Conservation (phyloP, 2,888 invertebrate genomes). For the Melinaea menophilus region DNA sequence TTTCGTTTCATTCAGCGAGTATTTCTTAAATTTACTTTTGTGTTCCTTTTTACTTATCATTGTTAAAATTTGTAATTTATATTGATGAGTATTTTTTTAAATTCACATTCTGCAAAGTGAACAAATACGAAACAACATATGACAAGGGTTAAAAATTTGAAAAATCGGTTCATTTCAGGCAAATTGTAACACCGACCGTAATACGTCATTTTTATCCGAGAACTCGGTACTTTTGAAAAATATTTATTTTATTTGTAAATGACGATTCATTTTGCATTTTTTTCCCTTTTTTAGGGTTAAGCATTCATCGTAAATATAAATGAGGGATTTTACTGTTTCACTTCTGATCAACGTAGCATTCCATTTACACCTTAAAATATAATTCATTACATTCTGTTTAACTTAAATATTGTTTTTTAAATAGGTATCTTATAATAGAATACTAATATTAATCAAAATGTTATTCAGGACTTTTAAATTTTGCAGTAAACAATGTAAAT, state of each 20-base stretch:
- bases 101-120: too few relatives aligned
- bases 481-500: too few relatives aligned
- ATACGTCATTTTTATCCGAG: constrained; percentile 58
- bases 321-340: constrained; percentile 34
- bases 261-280: constrained; percentile 48
- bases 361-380: constrained; percentile 6
- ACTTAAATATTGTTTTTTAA: not conserved
- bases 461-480: too few relatives aligned
- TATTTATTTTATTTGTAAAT: constrained; percentile 65
- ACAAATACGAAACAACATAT: constrained; percentile 22
- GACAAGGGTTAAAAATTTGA: constrained; percentile 46
- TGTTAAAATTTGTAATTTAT: too few relatives aligned
- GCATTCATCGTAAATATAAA: constrained; percentile 37
- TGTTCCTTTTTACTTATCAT: too few relatives aligned
- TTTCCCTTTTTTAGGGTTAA: constrained; percentile 41
- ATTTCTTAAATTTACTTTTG: too few relatives aligned
- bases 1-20: too few relatives aligned
- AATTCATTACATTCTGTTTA: not conserved
- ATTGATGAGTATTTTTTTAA: too few relatives aligned
- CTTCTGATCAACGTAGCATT: constrained; percentile 26
- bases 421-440: too few relatives aligned
- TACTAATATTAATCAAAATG: too few relatives aligned
- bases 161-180: constrained; percentile 52
- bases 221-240: constrained; percentile 51
- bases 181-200: constrained; percentile 38